Evolutionary conservation across 2,113 vertebrate species (phyloP).

Genomic region (Sialia sialis): DNA sequence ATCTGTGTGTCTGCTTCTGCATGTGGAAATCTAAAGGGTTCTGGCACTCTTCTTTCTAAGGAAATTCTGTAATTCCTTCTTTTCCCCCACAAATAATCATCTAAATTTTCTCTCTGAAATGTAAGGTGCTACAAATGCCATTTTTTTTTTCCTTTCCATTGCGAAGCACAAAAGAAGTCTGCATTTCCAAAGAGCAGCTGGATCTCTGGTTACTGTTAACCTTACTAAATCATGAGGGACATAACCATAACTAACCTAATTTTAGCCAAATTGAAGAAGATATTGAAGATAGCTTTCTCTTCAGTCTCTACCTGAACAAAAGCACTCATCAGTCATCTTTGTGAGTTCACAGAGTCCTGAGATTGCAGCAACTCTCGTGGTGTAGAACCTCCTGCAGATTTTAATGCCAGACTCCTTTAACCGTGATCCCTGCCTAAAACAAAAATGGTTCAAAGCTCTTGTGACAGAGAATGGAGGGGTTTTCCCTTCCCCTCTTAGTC

Average conservation of each 20-base stretch:
- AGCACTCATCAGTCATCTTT: not conserved
- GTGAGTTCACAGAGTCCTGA: not conserved
- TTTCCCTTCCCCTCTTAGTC: not conserved
- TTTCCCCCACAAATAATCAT: not conserved
- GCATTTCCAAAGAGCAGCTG: not conserved
- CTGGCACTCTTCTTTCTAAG: not conserved
- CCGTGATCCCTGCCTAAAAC: not conserved
- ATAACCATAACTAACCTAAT: not conserved
- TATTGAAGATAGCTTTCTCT: not conserved
- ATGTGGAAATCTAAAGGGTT: not conserved
- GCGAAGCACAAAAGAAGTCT: not conserved
- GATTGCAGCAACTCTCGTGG: not conserved
- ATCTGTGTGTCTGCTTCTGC: not conserved
- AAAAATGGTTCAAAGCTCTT: not conserved
- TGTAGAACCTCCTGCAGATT: not conserved
- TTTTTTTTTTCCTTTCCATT: not conserved
- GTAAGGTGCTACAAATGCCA: not conserved
- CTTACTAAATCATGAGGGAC: not conserved
- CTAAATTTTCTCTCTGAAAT: not conserved
- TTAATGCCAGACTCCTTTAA: not conserved
- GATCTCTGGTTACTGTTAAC: not conserved
- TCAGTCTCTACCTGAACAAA: not conserved
- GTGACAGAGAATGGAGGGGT: not conserved
- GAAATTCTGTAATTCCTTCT: not conserved
- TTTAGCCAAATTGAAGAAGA: not conserved